These are phyloP conservation scores for Zeuzera pyrina DNA, from an alignment of 2,888 invertebrate species.

Conservation along the genomic window DNA sequence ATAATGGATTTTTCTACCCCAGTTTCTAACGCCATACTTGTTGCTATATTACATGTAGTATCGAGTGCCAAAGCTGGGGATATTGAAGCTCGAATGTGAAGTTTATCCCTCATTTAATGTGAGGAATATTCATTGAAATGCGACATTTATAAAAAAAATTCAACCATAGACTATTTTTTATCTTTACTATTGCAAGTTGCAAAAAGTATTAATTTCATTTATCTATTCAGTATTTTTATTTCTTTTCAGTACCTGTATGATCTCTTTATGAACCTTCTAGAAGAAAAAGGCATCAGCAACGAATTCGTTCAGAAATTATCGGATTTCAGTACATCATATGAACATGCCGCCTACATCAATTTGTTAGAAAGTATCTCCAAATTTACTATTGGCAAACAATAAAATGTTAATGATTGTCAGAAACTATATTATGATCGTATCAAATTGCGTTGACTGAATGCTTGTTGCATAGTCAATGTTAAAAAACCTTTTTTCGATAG, in stretches of 20 bases:
- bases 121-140: slow-evolving; percentile 45
- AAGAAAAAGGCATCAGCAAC: slow-evolving; percentile 95
- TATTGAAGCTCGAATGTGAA: slow-evolving; percentile 46
- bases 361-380: slow-evolving; percentile 90
- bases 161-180: not conserved
- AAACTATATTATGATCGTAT: slow-evolving; percentile 28
- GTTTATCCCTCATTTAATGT: slow-evolving; percentile 32
- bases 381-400: slow-evolving; percentile 80
- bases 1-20: too few species aligned
- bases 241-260: slow-evolving; percentile 91
- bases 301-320: slow-evolving; percentile 93
- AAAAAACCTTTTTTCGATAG: not conserved
- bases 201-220: not conserved
- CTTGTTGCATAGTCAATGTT: not conserved
- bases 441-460: slow-evolving; percentile 18
- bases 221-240: slow-evolving; percentile 1
- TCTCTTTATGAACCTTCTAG: slow-evolving; percentile 93
- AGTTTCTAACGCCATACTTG: slow-evolving; percentile 64
- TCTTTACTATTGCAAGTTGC: not conserved
- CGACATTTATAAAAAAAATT: slow-evolving; percentile 29
- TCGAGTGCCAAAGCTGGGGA: slow-evolving; percentile 59
- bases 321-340: slow-evolving; percentile 91
- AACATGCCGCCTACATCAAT: slow-evolving; percentile 92
- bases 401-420: slow-evolving; percentile 6
- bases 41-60: slow-evolving; percentile 51